Evolutionary conservation across 1,140 invertebrate species (phyloP).

Genomic region (Helicoverpa zea): DNA sequence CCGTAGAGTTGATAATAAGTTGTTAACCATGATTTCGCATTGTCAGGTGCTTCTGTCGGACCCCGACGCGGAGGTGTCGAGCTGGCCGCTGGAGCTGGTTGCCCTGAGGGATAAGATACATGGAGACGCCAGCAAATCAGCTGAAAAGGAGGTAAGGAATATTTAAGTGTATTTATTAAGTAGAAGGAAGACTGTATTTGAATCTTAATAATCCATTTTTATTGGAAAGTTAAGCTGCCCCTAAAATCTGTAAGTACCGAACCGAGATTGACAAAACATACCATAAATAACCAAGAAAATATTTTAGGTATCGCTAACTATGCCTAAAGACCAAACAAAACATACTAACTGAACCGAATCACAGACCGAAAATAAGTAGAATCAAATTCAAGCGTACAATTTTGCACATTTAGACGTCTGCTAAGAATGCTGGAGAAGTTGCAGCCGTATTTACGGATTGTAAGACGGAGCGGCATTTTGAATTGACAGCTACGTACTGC

Average conservation of each 20-base stretch:
- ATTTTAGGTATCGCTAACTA: too few relatives aligned
- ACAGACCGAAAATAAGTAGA: neutral
- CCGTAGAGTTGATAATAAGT: neutral
- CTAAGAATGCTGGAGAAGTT: neutral
- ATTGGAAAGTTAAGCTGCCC: too few relatives aligned
- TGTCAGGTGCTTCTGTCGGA: constrained; percentile 89
- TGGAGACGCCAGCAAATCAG: constrained; percentile 85
- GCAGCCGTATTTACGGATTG: constrained; percentile 1
- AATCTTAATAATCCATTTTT: too few relatives aligned
- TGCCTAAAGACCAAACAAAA: too few relatives aligned
- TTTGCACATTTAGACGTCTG: neutral
- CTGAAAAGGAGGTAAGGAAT: constrained; percentile 81
- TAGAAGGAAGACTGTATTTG: too few relatives aligned
- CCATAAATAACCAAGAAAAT: too few relatives aligned
- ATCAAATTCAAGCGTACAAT: too few relatives aligned
- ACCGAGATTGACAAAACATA: too few relatives aligned
- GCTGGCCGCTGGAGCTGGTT: constrained; percentile 90
- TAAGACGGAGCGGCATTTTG: constrained; percentile 3
- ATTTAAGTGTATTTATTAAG: neutral
- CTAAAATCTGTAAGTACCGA: too few relatives aligned
- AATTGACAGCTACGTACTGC: constrained; percentile 8
- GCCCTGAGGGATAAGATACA: constrained; percentile 90
- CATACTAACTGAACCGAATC: neutral
- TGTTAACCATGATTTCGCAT: constrained; percentile 29
- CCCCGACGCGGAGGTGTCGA: constrained; percentile 88